Evolutionary conservation across 2,888 invertebrate genomes (phyloP).

Genomic region (Cryptus armator): DNA sequence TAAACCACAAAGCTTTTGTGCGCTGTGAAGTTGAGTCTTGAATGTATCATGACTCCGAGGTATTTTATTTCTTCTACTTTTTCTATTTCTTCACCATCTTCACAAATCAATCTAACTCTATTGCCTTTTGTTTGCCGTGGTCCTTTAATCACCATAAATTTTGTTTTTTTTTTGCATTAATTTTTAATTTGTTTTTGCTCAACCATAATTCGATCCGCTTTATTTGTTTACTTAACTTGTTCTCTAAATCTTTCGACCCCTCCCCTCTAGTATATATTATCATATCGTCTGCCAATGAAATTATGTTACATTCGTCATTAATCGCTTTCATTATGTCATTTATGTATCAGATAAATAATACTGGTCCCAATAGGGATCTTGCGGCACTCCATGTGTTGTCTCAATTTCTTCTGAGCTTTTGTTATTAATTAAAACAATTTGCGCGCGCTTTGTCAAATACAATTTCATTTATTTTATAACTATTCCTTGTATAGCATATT

Average conservation of each 20-base stretch:
- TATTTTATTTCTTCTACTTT: not conserved
- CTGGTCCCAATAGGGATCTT: conserved; percentile 40
- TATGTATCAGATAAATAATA: conserved; percentile 45
- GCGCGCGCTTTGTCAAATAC: conserved; percentile 40
- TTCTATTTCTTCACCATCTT: not conserved
- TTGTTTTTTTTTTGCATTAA: conserved; percentile 7
- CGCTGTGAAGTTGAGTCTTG: not conserved
- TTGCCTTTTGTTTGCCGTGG: not conserved
- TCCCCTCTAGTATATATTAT: conserved; percentile 49
- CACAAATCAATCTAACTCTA: not conserved
- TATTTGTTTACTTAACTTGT: conserved; percentile 42
- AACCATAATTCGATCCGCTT: conserved; percentile 42
- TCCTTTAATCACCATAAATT: conserved; percentile 7
- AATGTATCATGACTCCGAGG: not conserved
- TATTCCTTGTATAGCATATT: conserved; percentile 33
- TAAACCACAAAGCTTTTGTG: not conserved
- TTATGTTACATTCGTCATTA: not conserved
- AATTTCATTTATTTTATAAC: conserved; percentile 33
- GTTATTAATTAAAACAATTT: conserved; percentile 31
- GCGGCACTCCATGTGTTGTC: conserved; percentile 42
- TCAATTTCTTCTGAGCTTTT: conserved; percentile 1
- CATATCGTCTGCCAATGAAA: conserved; percentile 53
- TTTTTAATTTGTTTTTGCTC: not conserved
- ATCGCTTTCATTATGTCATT: conserved; percentile 40
- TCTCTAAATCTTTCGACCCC: conserved; percentile 31